Evolutionary conservation across 1,140 invertebrate genomes (phyloP).

Genomic region (Nasonia vitripennis): DNA sequence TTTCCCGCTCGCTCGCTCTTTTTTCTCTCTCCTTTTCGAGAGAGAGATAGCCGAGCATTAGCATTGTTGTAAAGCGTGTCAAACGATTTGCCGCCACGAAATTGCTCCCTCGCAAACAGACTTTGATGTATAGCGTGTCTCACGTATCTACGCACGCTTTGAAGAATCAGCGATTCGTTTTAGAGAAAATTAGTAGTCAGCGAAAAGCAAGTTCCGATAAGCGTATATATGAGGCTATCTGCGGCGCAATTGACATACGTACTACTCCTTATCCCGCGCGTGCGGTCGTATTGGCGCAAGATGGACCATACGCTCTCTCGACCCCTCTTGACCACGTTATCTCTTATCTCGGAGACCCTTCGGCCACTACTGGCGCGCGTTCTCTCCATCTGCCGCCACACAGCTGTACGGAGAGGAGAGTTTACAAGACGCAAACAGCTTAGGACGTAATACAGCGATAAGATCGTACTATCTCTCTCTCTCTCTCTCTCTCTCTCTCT

Average conservation of each 20-base stretch:
- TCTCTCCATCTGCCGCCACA: conserved; percentile 40
- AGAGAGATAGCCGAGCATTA: neutral
- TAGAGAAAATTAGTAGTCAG: neutral
- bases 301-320: conserved; percentile 13
- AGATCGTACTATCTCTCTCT: conserved; percentile 26
- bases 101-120: neutral
- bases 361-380: neutral
- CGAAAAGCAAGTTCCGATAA: neutral
- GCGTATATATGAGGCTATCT: neutral
- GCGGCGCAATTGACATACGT: conserved; percentile 26
- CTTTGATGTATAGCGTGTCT: too few species aligned
- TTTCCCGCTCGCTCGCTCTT: neutral
- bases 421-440: conserved; percentile 55
- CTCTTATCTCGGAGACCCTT: conserved; percentile 40
- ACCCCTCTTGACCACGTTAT: conserved; percentile 48
- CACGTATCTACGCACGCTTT: too few species aligned
- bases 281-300: conserved; percentile 14
- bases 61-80: conserved; percentile 37
- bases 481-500: neutral
- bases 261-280: conserved; percentile 13
- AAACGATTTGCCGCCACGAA: conserved; percentile 14
- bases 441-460: conserved; percentile 51
- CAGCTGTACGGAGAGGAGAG: neutral
- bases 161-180: too few species aligned
- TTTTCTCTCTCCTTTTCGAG: neutral